phyloP scores from a whole-genome alignment of 1,140 invertebrate species.

The Plodia interpunctella region DNA sequence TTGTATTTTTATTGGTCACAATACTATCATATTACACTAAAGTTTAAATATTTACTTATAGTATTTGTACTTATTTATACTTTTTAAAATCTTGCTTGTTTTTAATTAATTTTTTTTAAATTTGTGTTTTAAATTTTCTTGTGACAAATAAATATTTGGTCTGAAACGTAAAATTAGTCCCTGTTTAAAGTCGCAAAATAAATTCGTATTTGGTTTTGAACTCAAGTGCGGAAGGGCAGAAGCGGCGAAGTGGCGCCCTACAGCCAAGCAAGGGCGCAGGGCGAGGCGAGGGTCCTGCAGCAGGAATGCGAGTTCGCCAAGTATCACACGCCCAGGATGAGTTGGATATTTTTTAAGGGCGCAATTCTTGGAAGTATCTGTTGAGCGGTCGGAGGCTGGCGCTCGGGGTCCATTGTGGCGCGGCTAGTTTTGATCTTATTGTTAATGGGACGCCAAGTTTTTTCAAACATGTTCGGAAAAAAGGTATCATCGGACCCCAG shows the following conservation, averaged over 20 bases:
- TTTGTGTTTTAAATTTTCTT: not conserved
- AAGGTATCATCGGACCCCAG: constrained; percentile 69
- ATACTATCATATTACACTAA: not conserved
- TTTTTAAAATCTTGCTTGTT: not conserved
- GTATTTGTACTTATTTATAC: too few species aligned
- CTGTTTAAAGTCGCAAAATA: too few species aligned
- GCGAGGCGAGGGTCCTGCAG: constrained; percentile 8
- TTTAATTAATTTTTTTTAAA: not conserved
- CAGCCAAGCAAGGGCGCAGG: constrained; percentile 13
- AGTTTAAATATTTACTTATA: too few species aligned
- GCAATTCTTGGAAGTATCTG: constrained; percentile 66
- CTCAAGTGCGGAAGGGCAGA: not conserved
- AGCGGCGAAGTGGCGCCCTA: not conserved
- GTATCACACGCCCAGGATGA: constrained; percentile 65
- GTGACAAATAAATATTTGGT: not conserved
- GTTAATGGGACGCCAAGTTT: constrained; percentile 75
- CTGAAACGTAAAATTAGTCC: too few species aligned
- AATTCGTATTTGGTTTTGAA: not conserved
- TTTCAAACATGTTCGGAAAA: constrained; percentile 64
- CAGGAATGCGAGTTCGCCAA: constrained; percentile 60
- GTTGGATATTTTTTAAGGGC: constrained; percentile 68
- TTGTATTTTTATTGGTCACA: constrained; percentile 17
- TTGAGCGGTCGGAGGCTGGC: constrained; percentile 64
- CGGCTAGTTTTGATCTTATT: constrained; percentile 77
- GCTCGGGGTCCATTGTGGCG: constrained; percentile 69